phyloP scores from a whole-genome alignment of 2,888 invertebrate genomes.

The Lithosia quadra region DNA sequence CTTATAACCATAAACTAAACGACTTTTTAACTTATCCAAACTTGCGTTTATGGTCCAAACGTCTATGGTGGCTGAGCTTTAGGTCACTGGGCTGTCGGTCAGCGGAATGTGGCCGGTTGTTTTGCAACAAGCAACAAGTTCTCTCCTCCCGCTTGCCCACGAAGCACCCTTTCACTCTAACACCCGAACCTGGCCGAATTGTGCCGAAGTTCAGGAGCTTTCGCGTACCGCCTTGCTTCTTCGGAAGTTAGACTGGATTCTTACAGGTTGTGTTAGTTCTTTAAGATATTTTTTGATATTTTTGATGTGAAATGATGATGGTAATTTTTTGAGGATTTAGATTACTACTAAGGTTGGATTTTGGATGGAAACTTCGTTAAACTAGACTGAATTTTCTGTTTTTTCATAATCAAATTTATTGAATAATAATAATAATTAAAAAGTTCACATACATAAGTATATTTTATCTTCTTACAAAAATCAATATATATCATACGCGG shows the following conservation, averaged over 20 bases:
- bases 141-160: slow-evolving; percentile 62
- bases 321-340: slow-evolving; percentile 30
- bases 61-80: slow-evolving; percentile 65
- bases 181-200: slow-evolving; percentile 56
- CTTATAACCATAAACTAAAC: not conserved
- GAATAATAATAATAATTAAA: too few relatives aligned
- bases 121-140: slow-evolving; percentile 86
- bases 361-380: not conserved
- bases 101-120: slow-evolving; percentile 79
- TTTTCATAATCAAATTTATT: not conserved
- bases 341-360: not conserved
- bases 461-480: not conserved
- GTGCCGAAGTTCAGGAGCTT: slow-evolving; percentile 54
- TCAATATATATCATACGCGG: not conserved
- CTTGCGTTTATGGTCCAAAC: slow-evolving; percentile 37
- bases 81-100: slow-evolving; percentile 81
- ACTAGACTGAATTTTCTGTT: not conserved
- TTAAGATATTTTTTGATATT: slow-evolving; percentile 45
- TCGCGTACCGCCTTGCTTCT: slow-evolving; percentile 59
- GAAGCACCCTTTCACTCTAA: slow-evolving; percentile 51
- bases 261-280: slow-evolving; percentile 57
- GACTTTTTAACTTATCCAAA: slow-evolving; percentile 22
- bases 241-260: slow-evolving; percentile 73
- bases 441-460: not conserved
- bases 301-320: slow-evolving; percentile 48